A percentile compares a stretch with the other conserved stretches of the same genome.
These are phyloP conservation scores for Anseranas semipalmata DNA, from an alignment of 2,113 vertebrate genomes.

Conservation along the genomic window DNA sequence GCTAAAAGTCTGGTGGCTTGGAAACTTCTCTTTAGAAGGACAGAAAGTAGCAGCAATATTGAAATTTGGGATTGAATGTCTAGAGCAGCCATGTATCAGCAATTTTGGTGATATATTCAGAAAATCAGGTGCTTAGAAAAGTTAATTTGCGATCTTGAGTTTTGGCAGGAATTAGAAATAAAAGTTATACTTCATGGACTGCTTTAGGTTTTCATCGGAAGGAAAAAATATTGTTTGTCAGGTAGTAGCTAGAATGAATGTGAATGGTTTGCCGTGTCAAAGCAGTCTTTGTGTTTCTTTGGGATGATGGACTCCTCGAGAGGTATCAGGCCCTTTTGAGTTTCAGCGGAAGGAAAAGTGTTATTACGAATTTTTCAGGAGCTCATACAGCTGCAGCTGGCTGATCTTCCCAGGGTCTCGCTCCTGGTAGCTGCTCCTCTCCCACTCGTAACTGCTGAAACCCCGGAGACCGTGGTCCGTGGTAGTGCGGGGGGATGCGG, in stretches of 20 bases:
- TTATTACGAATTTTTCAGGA: neutral
- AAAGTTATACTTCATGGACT: neutral
- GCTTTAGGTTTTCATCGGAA: neutral
- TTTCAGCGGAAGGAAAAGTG: neutral
- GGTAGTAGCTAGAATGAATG: too few species aligned
- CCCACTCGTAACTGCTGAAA: neutral
- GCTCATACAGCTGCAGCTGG: neutral
- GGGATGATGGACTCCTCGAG: neutral
- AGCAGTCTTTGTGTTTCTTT: neutral
- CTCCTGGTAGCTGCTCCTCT: neutral
- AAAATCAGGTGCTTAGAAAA: neutral
- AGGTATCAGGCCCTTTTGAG: neutral
- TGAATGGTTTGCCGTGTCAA: neutral
- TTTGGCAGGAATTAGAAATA: neutral
- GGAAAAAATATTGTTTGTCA: neutral
- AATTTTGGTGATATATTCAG: neutral
- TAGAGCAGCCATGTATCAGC: neutral
- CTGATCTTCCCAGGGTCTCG: neutral
- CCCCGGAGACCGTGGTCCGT: neutral
- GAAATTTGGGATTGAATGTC: neutral
- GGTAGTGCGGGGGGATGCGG: too few species aligned
- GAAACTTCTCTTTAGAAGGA: neutral
- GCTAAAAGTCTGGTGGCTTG: neutral
- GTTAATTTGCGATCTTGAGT: neutral
- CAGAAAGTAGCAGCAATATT: neutral